Evolutionary conservation across 1,140 invertebrate species (phyloP), one percentile per base, ranked within the genome.

Genomic region (Choristoneura fumiferana): DNA sequence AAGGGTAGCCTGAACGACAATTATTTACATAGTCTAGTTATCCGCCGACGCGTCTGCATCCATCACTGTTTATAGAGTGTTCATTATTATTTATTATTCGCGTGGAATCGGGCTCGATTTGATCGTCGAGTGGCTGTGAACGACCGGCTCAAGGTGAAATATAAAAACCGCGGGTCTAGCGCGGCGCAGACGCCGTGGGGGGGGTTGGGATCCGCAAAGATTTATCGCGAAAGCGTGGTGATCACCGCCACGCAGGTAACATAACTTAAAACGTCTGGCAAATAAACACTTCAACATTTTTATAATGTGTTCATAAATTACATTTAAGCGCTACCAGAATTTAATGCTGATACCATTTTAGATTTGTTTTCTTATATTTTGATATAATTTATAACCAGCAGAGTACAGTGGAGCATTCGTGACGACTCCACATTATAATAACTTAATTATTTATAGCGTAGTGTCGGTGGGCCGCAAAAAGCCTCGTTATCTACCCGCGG

Each of bases 381-480:
- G 22, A 29, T 29, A 6, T 29, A 29, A 29, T 29, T 29, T 29
- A 29, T 6, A 6, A 6, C 6, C 2, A 29, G 22, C 22, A 6
- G 22, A n/a, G n/a, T n/a, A n/a, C 22, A 6, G 22, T 6, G 22
- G 22, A 29, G 22, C 6, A 6, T 29, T 49, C 40, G 40, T 49
- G 4, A n/a, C 43, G 22, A 29, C 22, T 2, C 6, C 22, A 17
- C 43, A 17, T n/a, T 49, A 17, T 17, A 18, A 49, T 49, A 49
- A 33, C 17, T 49, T 49, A 22, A 49, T 22, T 49, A 49, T 49
- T 49, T 49, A 49, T 49, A 49, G 43, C 29, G 43, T 12, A 17
- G 43, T n/a, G 18, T 22, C n/a, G 43, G 9, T 10, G 12, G n/a
- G n/a, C n/a, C 6, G 17, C 40, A 43, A 43, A 43, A 43, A 43